Evolutionary conservation across 2,797 vertebrate species (phyloP).

Genomic region (Cirrhinus mrigala): DNA sequence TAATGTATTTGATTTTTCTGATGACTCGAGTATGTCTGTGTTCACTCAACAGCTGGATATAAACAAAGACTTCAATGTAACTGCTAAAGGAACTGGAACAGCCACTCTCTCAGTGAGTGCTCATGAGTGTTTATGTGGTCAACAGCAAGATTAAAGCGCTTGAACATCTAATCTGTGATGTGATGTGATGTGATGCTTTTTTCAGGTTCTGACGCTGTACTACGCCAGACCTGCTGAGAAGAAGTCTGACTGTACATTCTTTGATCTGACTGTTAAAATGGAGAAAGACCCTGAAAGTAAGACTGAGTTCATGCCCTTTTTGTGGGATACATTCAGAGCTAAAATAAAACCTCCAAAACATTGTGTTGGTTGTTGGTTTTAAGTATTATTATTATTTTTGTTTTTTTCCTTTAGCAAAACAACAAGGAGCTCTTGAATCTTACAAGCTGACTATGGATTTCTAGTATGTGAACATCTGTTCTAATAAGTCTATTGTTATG

Average conservation of each 20-base stretch:
- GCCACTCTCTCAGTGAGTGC: constrained; percentile 78
- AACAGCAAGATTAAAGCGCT: not conserved
- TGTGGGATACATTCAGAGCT: not conserved
- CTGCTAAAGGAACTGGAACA: constrained; percentile 75
- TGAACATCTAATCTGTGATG: not conserved
- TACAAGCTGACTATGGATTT: constrained; percentile 73
- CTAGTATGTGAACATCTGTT: constrained; percentile 68
- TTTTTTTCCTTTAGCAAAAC: constrained; percentile 58
- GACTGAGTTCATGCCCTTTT: not conserved
- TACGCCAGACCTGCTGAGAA: constrained; percentile 77
- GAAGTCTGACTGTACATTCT: constrained; percentile 78
- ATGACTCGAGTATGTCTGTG: no score
- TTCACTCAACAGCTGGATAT: constrained; percentile 45
- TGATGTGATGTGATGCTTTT: not conserved
- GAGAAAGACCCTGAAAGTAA: constrained; percentile 38
- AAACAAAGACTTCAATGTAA: constrained; percentile 68
- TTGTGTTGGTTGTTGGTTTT: not conserved
- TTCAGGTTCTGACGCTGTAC: constrained; percentile 84
- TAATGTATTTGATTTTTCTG: not conserved
- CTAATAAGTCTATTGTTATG: not conserved
- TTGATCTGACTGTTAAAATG: constrained; percentile 75
- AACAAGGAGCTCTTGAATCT: constrained; percentile 40
- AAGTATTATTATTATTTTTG: not conserved
- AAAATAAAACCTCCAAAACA: not conserved
- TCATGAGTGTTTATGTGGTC: not conserved